phyloP scores from a whole-genome alignment of 2,113 vertebrate species.

The Oxyruncus cristatus region DNA sequence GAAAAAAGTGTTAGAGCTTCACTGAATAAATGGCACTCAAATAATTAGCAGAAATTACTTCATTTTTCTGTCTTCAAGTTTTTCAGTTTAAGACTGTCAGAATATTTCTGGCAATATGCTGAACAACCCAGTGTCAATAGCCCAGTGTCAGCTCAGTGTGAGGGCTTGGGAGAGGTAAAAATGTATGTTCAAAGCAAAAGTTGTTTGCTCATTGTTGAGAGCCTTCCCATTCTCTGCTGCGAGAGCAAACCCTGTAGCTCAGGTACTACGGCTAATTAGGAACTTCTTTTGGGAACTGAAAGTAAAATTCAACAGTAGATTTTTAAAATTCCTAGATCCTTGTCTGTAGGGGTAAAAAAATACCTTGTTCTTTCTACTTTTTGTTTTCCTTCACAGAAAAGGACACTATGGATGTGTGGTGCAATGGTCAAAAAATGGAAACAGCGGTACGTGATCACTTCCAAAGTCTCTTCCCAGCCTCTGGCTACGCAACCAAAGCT shows the following conservation, averaged over 20 bases:
- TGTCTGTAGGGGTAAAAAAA: background rate
- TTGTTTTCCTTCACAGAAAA: constrained; percentile 83
- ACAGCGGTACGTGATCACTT: constrained; percentile 85
- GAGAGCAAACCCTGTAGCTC: background rate
- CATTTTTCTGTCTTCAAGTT: background rate
- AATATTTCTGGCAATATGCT: background rate
- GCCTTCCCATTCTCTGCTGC: background rate
- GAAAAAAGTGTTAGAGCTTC: background rate
- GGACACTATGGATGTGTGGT: constrained; percentile 99
- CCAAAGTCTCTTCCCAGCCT: background rate
- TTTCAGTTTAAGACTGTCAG: background rate
- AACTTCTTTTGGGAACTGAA: background rate
- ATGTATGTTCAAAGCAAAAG: background rate
- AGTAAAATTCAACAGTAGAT: background rate
- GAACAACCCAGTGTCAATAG: background rate
- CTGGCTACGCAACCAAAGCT: background rate
- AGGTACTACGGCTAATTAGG: background rate
- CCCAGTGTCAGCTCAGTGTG: too few species aligned
- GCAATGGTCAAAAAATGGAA: constrained; percentile 93
- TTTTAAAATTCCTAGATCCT: background rate
- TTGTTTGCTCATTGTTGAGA: background rate
- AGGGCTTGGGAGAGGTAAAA: background rate
- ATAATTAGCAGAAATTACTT: background rate
- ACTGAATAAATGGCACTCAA: background rate
- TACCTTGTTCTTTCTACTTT: background rate